These are phyloP conservation scores for Drosophila neutralis DNA, from an alignment of 2,888 invertebrate genomes.

Conservation along the genomic window DNA sequence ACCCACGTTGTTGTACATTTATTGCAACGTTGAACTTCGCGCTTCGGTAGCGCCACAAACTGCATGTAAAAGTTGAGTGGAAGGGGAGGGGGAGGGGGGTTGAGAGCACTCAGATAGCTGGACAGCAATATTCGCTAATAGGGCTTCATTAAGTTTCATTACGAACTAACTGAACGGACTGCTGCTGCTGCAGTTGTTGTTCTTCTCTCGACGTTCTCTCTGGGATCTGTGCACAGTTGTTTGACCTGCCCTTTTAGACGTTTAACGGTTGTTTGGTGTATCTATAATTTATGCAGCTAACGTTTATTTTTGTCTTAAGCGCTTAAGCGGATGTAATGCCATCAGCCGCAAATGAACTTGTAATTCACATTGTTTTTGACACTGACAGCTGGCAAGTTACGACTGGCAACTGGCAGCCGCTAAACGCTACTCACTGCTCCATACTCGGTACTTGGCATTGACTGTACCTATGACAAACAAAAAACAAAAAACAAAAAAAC, in stretches of 20 bases:
- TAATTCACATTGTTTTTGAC: slow-evolving; percentile 77
- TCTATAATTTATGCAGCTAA: slow-evolving; percentile 63
- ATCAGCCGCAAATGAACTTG: slow-evolving; percentile 73
- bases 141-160: slow-evolving; percentile 78
- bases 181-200: not conserved
- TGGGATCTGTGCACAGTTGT: slow-evolving; percentile 8
- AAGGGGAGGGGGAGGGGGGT: no score
- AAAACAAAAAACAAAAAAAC: not conserved
- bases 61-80: slow-evolving; percentile 41
- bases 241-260: slow-evolving; percentile 19
- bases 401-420: slow-evolving; percentile 58
- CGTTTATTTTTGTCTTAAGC: slow-evolving; percentile 41
- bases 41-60: slow-evolving; percentile 65
- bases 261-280: not conserved
- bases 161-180: slow-evolving; percentile 37
- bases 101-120: slow-evolving; percentile 57
- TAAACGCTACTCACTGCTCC: slow-evolving; percentile 35
- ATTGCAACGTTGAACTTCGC: slow-evolving; percentile 53
- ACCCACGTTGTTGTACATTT: not conserved
- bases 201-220: slow-evolving; percentile 8
- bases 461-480: slow-evolving; percentile 24
- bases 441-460: slow-evolving; percentile 51
- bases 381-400: slow-evolving; percentile 67
- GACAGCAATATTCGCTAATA: slow-evolving; percentile 63
- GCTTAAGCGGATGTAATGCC: slow-evolving; percentile 70